These are phyloP conservation scores for Carcina quercana DNA, from an alignment of 2,888 invertebrate species.

Conservation along the genomic window DNA sequence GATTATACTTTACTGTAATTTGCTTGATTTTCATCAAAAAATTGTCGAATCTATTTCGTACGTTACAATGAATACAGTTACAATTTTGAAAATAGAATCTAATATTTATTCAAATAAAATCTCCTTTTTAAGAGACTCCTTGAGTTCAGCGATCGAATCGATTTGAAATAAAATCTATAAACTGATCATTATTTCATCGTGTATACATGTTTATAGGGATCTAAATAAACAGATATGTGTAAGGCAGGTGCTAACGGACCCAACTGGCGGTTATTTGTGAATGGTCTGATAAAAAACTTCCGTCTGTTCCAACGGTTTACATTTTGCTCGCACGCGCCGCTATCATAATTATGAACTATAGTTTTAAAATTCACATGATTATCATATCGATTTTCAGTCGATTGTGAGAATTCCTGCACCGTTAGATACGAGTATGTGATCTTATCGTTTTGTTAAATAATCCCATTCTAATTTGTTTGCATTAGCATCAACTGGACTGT, in stretches of 20 bases:
- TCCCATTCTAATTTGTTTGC: too few species aligned
- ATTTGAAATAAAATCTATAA: too few species aligned
- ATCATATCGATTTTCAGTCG: neutral
- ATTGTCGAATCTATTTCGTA: neutral
- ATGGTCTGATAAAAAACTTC: conserved; percentile 47
- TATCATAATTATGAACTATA: conserved; percentile 1
- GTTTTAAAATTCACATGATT: conserved; percentile 4
- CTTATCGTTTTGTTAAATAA: too few species aligned
- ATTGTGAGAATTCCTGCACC: neutral
- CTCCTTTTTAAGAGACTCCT: too few species aligned
- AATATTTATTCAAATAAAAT: too few species aligned
- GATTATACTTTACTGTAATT: conserved; percentile 2
- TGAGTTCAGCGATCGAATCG: neutral
- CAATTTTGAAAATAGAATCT: too few species aligned
- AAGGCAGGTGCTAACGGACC: conserved; percentile 65
- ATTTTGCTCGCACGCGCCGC: conserved; percentile 5
- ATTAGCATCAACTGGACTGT: too few species aligned
- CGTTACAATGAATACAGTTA: too few species aligned
- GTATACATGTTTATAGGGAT: neutral
- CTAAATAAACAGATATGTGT: conserved; percentile 3
- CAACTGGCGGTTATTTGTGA: conserved; percentile 60
- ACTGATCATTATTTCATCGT: conserved; percentile 5
- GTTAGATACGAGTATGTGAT: too few species aligned
- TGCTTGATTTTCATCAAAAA: conserved; percentile 1
- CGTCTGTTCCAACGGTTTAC: conserved; percentile 8